These are phyloP conservation scores for Trissoscelio sp. DNA, from an alignment of 2,888 invertebrate genomes.

Conservation along the genomic window DNA sequence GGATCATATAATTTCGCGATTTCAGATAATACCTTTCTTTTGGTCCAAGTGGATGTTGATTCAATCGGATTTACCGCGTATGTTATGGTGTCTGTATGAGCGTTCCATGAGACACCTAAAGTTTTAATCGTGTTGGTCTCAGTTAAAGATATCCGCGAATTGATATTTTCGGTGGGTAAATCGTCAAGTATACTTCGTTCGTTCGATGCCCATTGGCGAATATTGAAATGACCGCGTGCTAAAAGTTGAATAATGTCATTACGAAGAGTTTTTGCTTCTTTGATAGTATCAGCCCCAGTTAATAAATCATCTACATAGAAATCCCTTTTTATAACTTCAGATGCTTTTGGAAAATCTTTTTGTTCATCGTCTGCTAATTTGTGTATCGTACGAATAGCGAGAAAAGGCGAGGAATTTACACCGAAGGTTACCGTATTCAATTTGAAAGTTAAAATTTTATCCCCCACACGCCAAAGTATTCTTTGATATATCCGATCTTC, in stretches of 20 bases:
- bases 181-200: background rate
- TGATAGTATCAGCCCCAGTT: background rate
- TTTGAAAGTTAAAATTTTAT: background rate
- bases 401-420: background rate
- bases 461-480: background rate
- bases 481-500: background rate
- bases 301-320: background rate
- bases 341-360: background rate
- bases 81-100: background rate
- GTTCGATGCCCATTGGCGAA: constrained; percentile 19
- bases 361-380: background rate
- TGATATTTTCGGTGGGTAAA: background rate
- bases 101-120: background rate
- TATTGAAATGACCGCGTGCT: background rate
- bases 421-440: background rate
- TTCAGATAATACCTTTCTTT: background rate
- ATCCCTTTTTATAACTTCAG: background rate
- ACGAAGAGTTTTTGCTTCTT: background rate
- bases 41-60: background rate
- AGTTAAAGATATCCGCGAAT: background rate
- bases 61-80: background rate
- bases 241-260: background rate
- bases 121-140: background rate
- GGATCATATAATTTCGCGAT: background rate
- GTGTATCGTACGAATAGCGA: background rate